Evolutionary conservation across 2,888 invertebrate genomes (phyloP).

Genomic region (Lithophane socia): DNA sequence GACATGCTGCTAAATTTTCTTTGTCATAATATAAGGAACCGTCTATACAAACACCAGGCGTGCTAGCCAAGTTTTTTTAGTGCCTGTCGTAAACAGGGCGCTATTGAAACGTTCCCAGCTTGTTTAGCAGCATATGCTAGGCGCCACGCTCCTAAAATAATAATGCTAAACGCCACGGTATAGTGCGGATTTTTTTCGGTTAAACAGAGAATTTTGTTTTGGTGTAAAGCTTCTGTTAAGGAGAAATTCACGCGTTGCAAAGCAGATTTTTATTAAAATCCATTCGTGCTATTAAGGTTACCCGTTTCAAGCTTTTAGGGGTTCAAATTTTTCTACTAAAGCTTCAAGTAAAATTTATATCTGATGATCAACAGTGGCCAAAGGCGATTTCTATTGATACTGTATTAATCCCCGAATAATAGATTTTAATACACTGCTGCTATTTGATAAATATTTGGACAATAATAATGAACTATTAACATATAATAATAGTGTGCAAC

Average conservation of each 20-base stretch:
- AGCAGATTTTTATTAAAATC: no score
- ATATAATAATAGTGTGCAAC: constrained; percentile 1
- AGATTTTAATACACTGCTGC: constrained; percentile 6
- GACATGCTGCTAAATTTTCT: constrained; percentile 41
- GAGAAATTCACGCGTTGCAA: neutral
- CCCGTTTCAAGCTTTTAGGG: neutral
- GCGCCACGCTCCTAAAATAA: constrained; percentile 86
- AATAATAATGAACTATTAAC: constrained; percentile 15
- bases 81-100: constrained; percentile 74
- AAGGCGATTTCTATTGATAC: neutral
- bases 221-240: constrained; percentile 2
- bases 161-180: constrained; percentile 74
- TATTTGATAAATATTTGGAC: constrained; percentile 4
- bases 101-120: constrained; percentile 77
- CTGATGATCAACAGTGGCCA: no score
- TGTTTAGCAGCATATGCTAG: constrained; percentile 83
- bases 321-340: neutral
- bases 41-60: constrained; percentile 44
- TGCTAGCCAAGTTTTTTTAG: constrained; percentile 67
- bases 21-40: constrained; percentile 59
- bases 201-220: constrained; percentile 38
- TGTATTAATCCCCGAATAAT: neutral
- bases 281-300: neutral
- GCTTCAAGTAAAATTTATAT: neutral
- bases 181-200: constrained; percentile 48